Evolutionary conservation across 2,888 invertebrate genomes (phyloP).

Genomic region (Hololepta plana): DNA sequence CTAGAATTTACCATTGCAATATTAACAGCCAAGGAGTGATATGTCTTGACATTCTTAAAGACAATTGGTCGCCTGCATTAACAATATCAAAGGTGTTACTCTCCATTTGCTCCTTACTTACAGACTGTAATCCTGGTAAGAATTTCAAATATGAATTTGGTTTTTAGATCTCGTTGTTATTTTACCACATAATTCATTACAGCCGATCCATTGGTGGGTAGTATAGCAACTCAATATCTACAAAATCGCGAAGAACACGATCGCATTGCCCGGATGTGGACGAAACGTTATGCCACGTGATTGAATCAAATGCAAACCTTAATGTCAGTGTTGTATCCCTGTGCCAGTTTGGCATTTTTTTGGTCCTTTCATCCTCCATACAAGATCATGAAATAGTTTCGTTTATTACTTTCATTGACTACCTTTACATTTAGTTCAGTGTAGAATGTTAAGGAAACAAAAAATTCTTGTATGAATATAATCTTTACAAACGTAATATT

Average conservation of each 20-base stretch:
- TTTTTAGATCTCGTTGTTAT: background rate
- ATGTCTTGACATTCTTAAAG: slow-evolving; percentile 93
- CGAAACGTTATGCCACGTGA: slow-evolving; percentile 93
- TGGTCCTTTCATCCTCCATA: slow-evolving; percentile 18
- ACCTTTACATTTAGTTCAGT: too few species aligned
- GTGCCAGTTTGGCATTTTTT: slow-evolving; percentile 23
- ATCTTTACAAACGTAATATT: slow-evolving; percentile 8
- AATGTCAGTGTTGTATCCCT: slow-evolving; percentile 22
- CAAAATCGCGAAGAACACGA: slow-evolving; percentile 97
- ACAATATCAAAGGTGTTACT: slow-evolving; percentile 95
- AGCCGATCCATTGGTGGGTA: slow-evolving; percentile 94
- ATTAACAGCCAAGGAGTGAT: slow-evolving; percentile 98
- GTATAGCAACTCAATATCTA: slow-evolving; percentile 95
- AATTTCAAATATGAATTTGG: slow-evolving; percentile 10
- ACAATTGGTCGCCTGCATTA: slow-evolving; percentile 98
- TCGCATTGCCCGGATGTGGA: slow-evolving; percentile 95
- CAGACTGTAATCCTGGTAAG: slow-evolving; percentile 96
- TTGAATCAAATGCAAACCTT: slow-evolving; percentile 23
- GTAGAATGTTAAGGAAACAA: slow-evolving; percentile 9
- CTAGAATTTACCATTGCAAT: slow-evolving; percentile 98
- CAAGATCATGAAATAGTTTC: too few species aligned
- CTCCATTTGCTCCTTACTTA: slow-evolving; percentile 93
- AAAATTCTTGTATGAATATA: slow-evolving; percentile 11
- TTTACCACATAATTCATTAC: slow-evolving; percentile 15
- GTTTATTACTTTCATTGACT: too few species aligned